Evolutionary conservation across 2,797 vertebrate genomes (phyloP).

Genomic region (Clarias laeviceps): DNA sequence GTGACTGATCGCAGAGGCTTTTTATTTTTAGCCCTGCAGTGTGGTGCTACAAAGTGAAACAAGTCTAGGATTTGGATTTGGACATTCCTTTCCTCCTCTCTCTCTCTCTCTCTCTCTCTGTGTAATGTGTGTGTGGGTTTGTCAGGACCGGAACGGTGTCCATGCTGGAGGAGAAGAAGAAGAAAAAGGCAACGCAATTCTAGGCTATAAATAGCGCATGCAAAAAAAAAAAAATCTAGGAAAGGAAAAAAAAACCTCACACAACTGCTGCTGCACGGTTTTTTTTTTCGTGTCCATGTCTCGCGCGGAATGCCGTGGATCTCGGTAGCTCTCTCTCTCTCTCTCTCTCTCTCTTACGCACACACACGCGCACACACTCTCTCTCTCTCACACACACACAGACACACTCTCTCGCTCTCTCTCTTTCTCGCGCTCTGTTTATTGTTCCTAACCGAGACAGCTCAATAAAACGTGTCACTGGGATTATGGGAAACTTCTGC

Average conservation of each 20-base stretch:
- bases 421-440: slow-evolving; percentile 45
- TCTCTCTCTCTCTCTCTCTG: slow-evolving; percentile 21
- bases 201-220: slow-evolving; percentile 78
- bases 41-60: slow-evolving; percentile 67
- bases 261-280: slow-evolving; percentile 76
- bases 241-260: slow-evolving; percentile 69
- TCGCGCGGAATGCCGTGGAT: slow-evolving; percentile 56
- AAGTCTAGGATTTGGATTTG: slow-evolving; percentile 62
- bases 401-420: neutral
- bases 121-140: neutral
- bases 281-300: slow-evolving; percentile 52
- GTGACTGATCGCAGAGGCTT: slow-evolving; percentile 58
- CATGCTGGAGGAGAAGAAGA: slow-evolving; percentile 58
- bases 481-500: slow-evolving; percentile 60
- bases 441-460: slow-evolving; percentile 49
- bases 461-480: slow-evolving; percentile 41
- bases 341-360: neutral
- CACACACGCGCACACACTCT: neutral
- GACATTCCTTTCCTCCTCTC: slow-evolving; percentile 64
- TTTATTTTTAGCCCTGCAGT: slow-evolving; percentile 54
- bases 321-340: slow-evolving; percentile 23
- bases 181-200: slow-evolving; percentile 62
- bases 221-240: slow-evolving; percentile 65
- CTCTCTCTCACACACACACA: neutral
- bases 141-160: slow-evolving; percentile 66